Evolutionary conservation across 2,888 invertebrate genomes (phyloP).

Genomic region (Keiferia lycopersicella): DNA sequence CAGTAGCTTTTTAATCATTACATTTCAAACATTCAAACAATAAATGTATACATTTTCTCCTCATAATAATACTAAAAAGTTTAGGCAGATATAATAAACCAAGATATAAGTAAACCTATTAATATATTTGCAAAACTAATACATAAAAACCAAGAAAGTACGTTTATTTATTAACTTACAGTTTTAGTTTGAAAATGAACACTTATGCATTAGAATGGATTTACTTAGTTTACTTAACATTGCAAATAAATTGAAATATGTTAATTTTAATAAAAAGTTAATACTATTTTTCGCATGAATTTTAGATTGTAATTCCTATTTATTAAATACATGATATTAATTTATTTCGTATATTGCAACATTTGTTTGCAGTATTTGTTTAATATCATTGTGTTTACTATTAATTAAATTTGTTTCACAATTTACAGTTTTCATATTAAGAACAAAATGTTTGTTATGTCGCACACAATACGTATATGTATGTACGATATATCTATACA

Average conservation of each 20-base stretch:
- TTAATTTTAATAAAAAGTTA: constrained; percentile 21
- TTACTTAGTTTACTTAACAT: neutral
- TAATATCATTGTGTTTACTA: constrained; percentile 7
- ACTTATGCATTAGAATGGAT: neutral
- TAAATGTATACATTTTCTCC: too few relatives aligned
- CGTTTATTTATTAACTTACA: too few relatives aligned
- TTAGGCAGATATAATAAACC: too few relatives aligned
- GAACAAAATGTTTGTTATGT: neutral
- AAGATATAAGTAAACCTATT: too few relatives aligned
- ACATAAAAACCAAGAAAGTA: too few relatives aligned
- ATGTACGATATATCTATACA: too few relatives aligned
- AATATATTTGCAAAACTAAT: too few relatives aligned
- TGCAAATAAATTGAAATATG: constrained; percentile 12
- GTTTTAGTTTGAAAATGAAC: neutral
- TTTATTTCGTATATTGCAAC: constrained; percentile 25
- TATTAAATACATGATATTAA: constrained; percentile 23
- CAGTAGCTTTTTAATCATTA: too few relatives aligned
- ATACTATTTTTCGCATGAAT: constrained; percentile 23
- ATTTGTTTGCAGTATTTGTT: constrained; percentile 14
- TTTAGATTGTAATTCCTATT: neutral
- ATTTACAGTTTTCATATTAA: neutral
- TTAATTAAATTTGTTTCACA: constrained; percentile 14
- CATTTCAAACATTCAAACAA: too few relatives aligned
- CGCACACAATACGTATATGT: too few relatives aligned
- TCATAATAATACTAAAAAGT: too few relatives aligned